A percentile compares a stretch with the other conserved stretches of the same genome.
phyloP scores from a whole-genome alignment of 2,888 invertebrate genomes.

The Orchestes rusci region DNA sequence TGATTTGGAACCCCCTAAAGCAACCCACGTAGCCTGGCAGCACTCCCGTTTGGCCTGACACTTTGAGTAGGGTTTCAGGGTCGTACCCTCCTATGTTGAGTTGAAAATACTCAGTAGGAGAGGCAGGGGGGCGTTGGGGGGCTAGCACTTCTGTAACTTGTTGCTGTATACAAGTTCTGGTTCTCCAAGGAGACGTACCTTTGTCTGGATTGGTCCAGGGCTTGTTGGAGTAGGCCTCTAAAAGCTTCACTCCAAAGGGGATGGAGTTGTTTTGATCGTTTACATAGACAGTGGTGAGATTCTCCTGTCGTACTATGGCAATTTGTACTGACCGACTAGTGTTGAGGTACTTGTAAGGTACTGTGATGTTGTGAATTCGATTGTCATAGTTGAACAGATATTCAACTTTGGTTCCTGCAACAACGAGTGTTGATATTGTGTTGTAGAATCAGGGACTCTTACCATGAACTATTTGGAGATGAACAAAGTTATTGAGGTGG shows the following conservation, averaged over 20 bases:
- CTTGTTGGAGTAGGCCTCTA: slow-evolving; percentile 74
- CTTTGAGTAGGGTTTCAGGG: slow-evolving; percentile 59
- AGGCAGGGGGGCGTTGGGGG: slow-evolving; percentile 82
- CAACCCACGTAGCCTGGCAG: slow-evolving; percentile 82
- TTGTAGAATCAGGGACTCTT: background rate
- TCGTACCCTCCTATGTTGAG: slow-evolving; percentile 83
- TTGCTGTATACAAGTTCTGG: too few relatives aligned
- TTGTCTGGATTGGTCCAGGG: slow-evolving; percentile 80
- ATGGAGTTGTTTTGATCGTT: slow-evolving; percentile 69
- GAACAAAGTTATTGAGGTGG: slow-evolving; percentile 87
- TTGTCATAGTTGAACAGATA: slow-evolving; percentile 79
- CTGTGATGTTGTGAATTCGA: slow-evolving; percentile 71
- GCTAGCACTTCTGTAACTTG: slow-evolving; percentile 76
- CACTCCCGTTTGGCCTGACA: slow-evolving; percentile 46
- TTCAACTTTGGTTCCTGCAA: slow-evolving; percentile 61
- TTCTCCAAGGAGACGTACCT: slow-evolving; percentile 56
- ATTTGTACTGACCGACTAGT: slow-evolving; percentile 82
- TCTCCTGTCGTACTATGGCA: slow-evolving; percentile 69
- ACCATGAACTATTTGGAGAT: slow-evolving; percentile 71
- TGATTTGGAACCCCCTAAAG: slow-evolving; percentile 79
- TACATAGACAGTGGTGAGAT: slow-evolving; percentile 71
- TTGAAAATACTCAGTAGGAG: slow-evolving; percentile 85
- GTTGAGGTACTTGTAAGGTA: slow-evolving; percentile 66
- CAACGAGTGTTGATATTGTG: background rate
- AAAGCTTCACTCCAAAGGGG: slow-evolving; percentile 58